Base-by-base conservation (phyloP, 2,888 invertebrate species). In the Trissolcus brochymenae region DNA sequence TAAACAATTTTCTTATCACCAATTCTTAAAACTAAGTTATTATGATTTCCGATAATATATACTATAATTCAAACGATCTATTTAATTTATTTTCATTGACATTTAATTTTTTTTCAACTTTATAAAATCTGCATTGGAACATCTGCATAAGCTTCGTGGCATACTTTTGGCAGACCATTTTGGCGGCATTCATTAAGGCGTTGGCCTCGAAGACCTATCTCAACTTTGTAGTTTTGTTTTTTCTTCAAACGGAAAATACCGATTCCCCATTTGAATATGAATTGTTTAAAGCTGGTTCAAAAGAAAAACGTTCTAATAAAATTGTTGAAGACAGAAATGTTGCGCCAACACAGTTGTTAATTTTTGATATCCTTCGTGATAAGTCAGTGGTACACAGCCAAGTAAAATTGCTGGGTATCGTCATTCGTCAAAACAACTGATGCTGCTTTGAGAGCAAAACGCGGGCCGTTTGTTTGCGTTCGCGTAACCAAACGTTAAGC, bases 391-490 rank as follows among this genome's bases (percentile, higher is more conserved):
- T 11, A 9, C 9, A 4, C 35, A 35, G 46, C 1, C 14, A 16
- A 14, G 14, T 4, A 11, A 46, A 7, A 16, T 11, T 2, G n/a
- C 46, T 6, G 46, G 6, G 46, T 16, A 43, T n/a, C 43, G 46
- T 14, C n/a, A 16, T 6, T 46, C 46, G 46, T 16, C 1, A 46
- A 35, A 46, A 46, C 46, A 16, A 46, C 46, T 14, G 14, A 16
- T 46, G 46, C 46, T 35, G 35, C 11, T 35, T 35, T 35, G 35
- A 35, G 35, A 35, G 35, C 35, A 35, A 70, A 71, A 51, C 57
- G 60, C 59, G 59, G 61, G 64, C 55, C 74, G 74, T 74, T 78
- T 77, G 78, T 78, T 80, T 81, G 79, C 78, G 75, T 80, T 76
- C 77, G 79, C 78, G 73, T 77, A 79, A 80, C 78, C 81, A 65